Conservation (phyloP, 2,113 vertebrate species). For the Rhabdornis inornatus region DNA sequence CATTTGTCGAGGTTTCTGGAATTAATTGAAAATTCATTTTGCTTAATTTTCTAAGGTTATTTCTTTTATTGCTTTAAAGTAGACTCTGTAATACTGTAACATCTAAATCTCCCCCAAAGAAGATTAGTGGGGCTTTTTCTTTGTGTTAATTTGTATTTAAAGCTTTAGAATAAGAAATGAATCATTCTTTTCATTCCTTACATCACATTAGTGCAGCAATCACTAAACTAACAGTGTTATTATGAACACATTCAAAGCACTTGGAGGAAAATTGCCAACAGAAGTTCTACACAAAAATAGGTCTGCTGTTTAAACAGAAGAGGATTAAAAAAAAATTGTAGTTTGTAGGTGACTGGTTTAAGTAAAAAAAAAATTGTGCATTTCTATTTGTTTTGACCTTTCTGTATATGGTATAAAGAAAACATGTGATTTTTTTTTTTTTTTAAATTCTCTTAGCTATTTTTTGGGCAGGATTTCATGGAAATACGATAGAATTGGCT, state of each 20-base stretch:
- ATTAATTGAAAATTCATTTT: constrained; percentile 82
- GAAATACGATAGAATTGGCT: neutral
- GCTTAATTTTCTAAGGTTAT: constrained; percentile 81
- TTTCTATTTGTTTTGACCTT: constrained; percentile 37
- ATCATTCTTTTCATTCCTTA: constrained; percentile 71
- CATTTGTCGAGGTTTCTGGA: constrained; percentile 72
- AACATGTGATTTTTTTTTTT: neutral
- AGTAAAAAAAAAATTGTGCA: neutral
- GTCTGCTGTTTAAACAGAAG: constrained; percentile 57
- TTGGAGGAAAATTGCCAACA: constrained; percentile 66
- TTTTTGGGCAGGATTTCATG: neutral
- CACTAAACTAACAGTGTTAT: constrained; percentile 68
- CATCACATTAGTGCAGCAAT: constrained; percentile 74
- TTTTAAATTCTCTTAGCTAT: neutral
- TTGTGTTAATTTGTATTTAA: constrained; percentile 78
- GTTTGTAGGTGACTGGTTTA: constrained; percentile 33
- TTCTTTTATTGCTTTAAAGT: constrained; percentile 80
- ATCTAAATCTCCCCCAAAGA: constrained; percentile 54
- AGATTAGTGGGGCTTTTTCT: constrained; percentile 61
- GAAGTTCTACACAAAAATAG: constrained; percentile 64
- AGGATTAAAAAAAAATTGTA: constrained; percentile 48
- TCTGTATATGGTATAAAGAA: neutral
- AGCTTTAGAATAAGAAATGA: constrained; percentile 73
- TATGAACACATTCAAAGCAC: constrained; percentile 69
- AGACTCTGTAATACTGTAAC: constrained; percentile 66